phyloP scores from a whole-genome alignment of 1,140 invertebrate species.

The Cydia amplana region DNA sequence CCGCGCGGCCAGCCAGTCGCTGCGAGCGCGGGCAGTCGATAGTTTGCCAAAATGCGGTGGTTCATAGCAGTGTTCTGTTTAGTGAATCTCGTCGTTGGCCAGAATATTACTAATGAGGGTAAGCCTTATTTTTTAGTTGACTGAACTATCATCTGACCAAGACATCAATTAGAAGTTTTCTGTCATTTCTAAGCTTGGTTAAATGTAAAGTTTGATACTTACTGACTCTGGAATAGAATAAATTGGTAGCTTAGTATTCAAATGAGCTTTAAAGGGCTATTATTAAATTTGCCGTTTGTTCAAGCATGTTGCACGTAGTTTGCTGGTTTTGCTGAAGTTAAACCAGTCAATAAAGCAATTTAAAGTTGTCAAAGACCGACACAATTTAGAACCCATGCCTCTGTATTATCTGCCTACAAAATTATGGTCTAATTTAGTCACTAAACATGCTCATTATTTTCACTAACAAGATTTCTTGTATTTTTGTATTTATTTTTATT shows the following conservation, averaged over 20 bases:
- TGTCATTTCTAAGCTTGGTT: too few species aligned
- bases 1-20: neutral
- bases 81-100: conserved; percentile 8
- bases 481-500: conserved; percentile 9
- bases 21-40: neutral
- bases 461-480: too few species aligned
- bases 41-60: conserved; percentile 29
- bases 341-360: neutral
- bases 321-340: neutral
- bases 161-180: neutral
- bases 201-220: too few species aligned
- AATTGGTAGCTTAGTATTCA: too few species aligned
- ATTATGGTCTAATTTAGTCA: too few species aligned
- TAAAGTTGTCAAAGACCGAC: neutral
- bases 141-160: neutral
- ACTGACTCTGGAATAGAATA: too few species aligned
- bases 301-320: neutral
- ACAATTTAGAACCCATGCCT: too few species aligned
- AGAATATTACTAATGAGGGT: neutral
- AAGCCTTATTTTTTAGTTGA: neutral
- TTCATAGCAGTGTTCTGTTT: conserved; percentile 22
- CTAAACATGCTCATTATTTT: too few species aligned
- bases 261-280: neutral
- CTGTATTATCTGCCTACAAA: too few species aligned
- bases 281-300: neutral